Conservation (phyloP, 2,888 invertebrate genomes). For the Hydraecia micacea region DNA sequence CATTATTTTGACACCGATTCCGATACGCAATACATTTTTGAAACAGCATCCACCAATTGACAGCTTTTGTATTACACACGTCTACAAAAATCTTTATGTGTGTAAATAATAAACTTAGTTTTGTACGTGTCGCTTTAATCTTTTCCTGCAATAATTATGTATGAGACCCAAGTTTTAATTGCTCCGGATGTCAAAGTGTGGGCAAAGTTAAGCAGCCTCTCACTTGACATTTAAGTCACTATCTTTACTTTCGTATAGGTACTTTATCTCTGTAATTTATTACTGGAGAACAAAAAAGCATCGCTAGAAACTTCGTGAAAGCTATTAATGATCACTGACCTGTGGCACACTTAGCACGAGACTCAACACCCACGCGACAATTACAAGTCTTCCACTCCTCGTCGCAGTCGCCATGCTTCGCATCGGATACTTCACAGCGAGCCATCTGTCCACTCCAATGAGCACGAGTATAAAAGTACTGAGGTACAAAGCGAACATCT, state of each 20-base stretch:
- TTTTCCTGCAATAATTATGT: constrained; percentile 24
- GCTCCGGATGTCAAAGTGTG: constrained; percentile 47
- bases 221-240: constrained; percentile 51
- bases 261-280: constrained; percentile 21
- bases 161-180: constrained; percentile 69
- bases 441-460: constrained; percentile 95
- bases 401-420: constrained; percentile 92
- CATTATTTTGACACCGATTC: constrained; percentile 2
- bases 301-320: constrained; percentile 29
- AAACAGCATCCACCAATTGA: neutral
- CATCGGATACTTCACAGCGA: constrained; percentile 95
- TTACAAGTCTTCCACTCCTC: constrained; percentile 92
- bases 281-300: constrained; percentile 18
- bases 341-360: constrained; percentile 94
- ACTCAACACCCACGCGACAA: constrained; percentile 93
- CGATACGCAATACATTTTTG: constrained; percentile 9
- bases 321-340: constrained; percentile 89
- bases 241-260: constrained; percentile 13
- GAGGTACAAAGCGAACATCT: constrained; percentile 95
- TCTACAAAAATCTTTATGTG: constrained; percentile 7
- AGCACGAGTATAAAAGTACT: constrained; percentile 95
- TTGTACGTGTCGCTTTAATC: constrained; percentile 26
- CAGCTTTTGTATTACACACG: constrained; percentile 1
- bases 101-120: constrained; percentile 6
- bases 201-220: constrained; percentile 39